Evolutionary conservation across 2,888 invertebrate species (phyloP).

Genomic region (Pterostichus madidus): DNA sequence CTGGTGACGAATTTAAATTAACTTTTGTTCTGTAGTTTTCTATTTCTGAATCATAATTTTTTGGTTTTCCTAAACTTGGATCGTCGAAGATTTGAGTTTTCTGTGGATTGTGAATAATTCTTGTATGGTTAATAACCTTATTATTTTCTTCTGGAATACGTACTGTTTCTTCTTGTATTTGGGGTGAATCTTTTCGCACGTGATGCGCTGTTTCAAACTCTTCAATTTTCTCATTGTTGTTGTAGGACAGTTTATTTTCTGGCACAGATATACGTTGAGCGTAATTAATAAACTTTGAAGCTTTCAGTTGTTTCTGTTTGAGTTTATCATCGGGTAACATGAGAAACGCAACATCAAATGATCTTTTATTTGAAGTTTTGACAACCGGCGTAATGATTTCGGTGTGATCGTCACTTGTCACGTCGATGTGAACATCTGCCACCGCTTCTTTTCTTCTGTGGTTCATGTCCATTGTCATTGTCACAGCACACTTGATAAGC

Average conservation of each 20-base stretch:
- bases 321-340: slow-evolving; percentile 93
- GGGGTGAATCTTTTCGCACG: slow-evolving; percentile 46
- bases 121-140: slow-evolving; percentile 68
- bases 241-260: slow-evolving; percentile 69
- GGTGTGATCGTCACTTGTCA: slow-evolving; percentile 72
- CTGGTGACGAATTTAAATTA: slow-evolving; percentile 79
- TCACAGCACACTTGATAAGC: slow-evolving; percentile 70
- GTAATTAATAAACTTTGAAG: slow-evolving; percentile 78
- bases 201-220: slow-evolving; percentile 40
- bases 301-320: slow-evolving; percentile 81
- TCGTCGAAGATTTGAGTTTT: slow-evolving; percentile 82
- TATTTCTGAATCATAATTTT: slow-evolving; percentile 78
- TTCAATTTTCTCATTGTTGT: slow-evolving; percentile 69
- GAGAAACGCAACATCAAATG: slow-evolving; percentile 94
- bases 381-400: slow-evolving; percentile 73
- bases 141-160: slow-evolving; percentile 55
- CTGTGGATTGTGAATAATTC: slow-evolving; percentile 73
- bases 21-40: slow-evolving; percentile 76
- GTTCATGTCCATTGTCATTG: slow-evolving; percentile 85
- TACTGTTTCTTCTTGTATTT: slow-evolving; percentile 37
- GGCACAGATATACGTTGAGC: slow-evolving; percentile 69
- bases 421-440: slow-evolving; percentile 76
- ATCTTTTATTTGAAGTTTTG: slow-evolving; percentile 84
- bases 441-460: slow-evolving; percentile 76
- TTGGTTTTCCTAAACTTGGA: slow-evolving; percentile 77